A percentile compares a stretch with the other conserved stretches of the same genome.
These are phyloP conservation scores for Tauraco erythrolophus DNA, from an alignment of 2,113 vertebrate species.

Conservation along the genomic window DNA sequence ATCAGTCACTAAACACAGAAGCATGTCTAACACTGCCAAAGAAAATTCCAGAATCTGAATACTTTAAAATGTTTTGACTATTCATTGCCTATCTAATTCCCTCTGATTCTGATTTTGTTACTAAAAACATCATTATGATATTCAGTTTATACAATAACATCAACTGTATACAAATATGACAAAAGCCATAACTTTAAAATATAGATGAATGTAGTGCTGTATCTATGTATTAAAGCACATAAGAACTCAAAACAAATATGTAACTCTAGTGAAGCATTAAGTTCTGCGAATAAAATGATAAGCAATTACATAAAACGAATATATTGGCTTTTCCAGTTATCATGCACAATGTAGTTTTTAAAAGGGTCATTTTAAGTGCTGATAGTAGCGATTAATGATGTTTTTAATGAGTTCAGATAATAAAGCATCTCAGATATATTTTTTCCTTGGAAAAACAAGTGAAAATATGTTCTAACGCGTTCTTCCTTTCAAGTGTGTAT, in stretches of 20 bases:
- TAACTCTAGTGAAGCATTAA: not conserved
- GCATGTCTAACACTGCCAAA: not conserved
- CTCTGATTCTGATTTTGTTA: not conserved
- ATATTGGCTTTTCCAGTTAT: not conserved
- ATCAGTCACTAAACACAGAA: not conserved
- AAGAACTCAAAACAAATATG: not conserved
- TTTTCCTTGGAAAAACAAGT: not conserved
- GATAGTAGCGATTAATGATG: not conserved
- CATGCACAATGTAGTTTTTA: not conserved
- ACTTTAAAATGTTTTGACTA: not conserved
- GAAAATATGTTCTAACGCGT: not conserved
- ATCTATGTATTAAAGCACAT: not conserved
- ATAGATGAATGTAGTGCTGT: not conserved
- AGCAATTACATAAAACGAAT: not conserved
- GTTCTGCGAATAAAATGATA: not conserved
- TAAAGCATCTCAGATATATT: not conserved
- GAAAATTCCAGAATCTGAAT: not conserved
- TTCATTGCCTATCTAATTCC: not conserved
- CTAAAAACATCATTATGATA: not conserved
- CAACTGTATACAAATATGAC: not conserved
- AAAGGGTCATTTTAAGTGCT: not conserved
- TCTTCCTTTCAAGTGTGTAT: not conserved
- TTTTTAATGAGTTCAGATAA: not conserved
- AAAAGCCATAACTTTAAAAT: not conserved
- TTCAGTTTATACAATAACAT: not conserved